These are phyloP conservation scores for Drepana falcataria DNA, from an alignment of 2,888 invertebrate species.

Conservation along the genomic window DNA sequence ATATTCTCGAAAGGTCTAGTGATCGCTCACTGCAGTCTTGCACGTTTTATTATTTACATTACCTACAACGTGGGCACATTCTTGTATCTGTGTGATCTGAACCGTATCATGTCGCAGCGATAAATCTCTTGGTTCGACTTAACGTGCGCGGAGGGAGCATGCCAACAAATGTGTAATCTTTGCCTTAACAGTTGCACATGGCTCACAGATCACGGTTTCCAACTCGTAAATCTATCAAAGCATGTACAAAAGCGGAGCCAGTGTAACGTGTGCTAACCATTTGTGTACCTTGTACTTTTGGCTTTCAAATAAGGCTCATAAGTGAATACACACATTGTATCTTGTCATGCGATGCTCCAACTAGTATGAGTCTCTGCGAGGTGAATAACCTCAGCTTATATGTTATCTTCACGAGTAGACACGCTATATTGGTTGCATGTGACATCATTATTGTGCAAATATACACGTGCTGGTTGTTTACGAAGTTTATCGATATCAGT, in stretches of 20 bases:
- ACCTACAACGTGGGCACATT: not conserved
- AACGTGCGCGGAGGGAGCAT: constrained; percentile 32
- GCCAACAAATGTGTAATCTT: constrained; percentile 36
- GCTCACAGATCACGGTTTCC: constrained; percentile 39
- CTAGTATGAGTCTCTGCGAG: constrained; percentile 42
- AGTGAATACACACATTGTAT: constrained; percentile 47
- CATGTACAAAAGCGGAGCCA: constrained; percentile 36
- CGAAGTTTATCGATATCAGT: constrained; percentile 30
- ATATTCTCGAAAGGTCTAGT: not conserved
- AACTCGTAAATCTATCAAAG: constrained; percentile 45
- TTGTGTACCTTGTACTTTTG: constrained; percentile 44
- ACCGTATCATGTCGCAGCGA: constrained; percentile 31
- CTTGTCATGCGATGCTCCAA: constrained; percentile 53
- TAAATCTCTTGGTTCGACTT: constrained; percentile 36
- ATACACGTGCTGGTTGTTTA: constrained; percentile 29
- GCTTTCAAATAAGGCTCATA: constrained; percentile 54
- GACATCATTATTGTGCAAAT: constrained; percentile 64
- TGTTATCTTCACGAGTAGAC: constrained; percentile 61
- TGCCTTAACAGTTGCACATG: constrained; percentile 29
- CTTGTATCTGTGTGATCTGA: constrained; percentile 20
- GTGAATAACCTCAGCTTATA: constrained; percentile 53
- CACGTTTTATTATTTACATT: not conserved
- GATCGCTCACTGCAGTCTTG: not conserved
- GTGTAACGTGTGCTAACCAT: constrained; percentile 36
- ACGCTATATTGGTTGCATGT: constrained; percentile 54